Percentiles rank a stretch among this genome's conserved stretches.
Conservation (phyloP, 1,140 invertebrate species). For the Nylanderia fulva region DNA sequence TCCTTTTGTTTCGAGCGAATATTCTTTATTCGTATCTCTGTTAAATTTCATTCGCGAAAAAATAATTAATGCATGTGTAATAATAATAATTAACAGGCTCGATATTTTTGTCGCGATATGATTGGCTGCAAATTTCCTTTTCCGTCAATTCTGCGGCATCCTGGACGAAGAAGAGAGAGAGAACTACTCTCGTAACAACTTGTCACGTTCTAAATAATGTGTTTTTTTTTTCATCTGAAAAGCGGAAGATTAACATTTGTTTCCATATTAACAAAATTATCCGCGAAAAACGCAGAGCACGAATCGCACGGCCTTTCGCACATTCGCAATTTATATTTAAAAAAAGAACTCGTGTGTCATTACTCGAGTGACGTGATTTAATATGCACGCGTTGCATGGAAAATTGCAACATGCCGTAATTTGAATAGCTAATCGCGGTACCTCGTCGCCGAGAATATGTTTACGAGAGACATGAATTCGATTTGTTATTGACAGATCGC, state of each 20-base stretch:
- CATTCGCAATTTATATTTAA: background rate
- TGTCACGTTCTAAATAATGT: background rate
- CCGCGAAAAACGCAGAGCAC: constrained; percentile 10
- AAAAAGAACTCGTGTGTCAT: background rate
- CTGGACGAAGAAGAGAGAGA: background rate
- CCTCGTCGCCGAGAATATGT: background rate
- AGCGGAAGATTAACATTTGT: constrained; percentile 12
- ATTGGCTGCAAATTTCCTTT: background rate
- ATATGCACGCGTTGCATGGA: constrained; percentile 32
- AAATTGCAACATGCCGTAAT: constrained; percentile 52
- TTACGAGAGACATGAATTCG: constrained; percentile 21
- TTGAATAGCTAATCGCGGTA: constrained; percentile 42
- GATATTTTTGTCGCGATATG: background rate
- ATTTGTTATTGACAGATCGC: background rate
- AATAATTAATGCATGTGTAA: constrained; percentile 6
- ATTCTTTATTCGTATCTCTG: background rate
- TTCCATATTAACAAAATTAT: constrained; percentile 26
- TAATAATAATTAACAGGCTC: background rate
- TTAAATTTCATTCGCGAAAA: background rate
- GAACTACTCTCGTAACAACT: constrained; percentile 3
- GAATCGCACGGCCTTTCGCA: constrained; percentile 36
- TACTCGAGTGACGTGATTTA: background rate
- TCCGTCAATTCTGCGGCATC: background rate
- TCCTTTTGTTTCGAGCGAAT: background rate
- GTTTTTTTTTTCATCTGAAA: background rate